Conservation (phyloP, 2,888 invertebrate species). For the Slavum lentiscoides region DNA sequence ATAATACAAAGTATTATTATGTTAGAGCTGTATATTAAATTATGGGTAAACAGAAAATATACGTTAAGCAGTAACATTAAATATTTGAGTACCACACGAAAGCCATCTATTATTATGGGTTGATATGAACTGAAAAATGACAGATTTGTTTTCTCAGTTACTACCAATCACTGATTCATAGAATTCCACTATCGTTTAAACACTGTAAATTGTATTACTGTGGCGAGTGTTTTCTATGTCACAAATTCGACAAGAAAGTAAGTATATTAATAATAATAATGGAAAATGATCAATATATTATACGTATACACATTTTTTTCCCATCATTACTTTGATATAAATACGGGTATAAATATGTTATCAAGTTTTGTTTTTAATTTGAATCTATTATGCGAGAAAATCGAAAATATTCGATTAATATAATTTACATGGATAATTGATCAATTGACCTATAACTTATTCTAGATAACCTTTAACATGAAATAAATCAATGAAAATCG, state of each 20-base stretch:
- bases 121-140: neutral
- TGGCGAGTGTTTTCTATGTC: neutral
- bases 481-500: constrained; percentile 5
- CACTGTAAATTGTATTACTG: neutral
- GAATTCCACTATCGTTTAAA: no score
- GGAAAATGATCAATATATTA: no score
- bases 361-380: constrained; percentile 16
- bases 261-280: no score
- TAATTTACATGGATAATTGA: constrained; percentile 20
- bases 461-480: constrained; percentile 34
- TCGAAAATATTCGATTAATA: constrained; percentile 19
- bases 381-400: constrained; percentile 12
- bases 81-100: neutral
- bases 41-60: neutral
- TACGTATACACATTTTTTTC: no score
- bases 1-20: neutral
- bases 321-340: no score
- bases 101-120: neutral
- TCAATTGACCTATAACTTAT: constrained; percentile 25
- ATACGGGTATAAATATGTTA: neutral
- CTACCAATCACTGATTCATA: no score
- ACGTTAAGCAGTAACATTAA: neutral
- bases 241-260: neutral
- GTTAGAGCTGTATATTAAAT: neutral
- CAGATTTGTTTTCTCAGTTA: neutral